Evolutionary conservation across 2,888 invertebrate genomes (phyloP).

Genomic region (Ceramica pisi): DNA sequence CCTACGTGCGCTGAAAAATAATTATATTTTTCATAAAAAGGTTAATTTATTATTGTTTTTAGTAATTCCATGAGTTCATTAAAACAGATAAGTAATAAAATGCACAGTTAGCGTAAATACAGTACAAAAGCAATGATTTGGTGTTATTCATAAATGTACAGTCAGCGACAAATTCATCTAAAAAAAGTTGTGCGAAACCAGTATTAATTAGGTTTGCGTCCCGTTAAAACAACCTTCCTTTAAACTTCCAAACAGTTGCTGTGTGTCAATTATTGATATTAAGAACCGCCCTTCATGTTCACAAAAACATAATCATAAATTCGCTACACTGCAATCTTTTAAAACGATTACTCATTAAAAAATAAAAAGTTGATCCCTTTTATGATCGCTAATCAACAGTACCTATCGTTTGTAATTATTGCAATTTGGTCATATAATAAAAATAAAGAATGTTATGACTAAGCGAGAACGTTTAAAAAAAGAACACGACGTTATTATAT

Average conservation of each 20-base stretch:
- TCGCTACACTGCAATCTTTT: slow-evolving; percentile 22
- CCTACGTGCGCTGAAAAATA: slow-evolving; percentile 78
- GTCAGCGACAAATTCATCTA: background rate
- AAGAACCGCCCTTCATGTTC: slow-evolving; percentile 1
- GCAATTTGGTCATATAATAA: slow-evolving; percentile 29
- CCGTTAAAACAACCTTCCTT: background rate
- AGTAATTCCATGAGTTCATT: background rate
- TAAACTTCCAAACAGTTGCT: too few relatives aligned
- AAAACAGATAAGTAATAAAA: background rate
- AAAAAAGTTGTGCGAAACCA: background rate
- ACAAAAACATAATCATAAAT: slow-evolving; percentile 34
- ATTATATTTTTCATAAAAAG: background rate
- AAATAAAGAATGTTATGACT: slow-evolving; percentile 17
- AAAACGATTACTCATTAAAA: slow-evolving; percentile 31
- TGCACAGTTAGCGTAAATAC: too few relatives aligned
- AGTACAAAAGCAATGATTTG: background rate
- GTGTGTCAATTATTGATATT: slow-evolving; percentile 35
- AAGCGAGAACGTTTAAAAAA: slow-evolving; percentile 14
- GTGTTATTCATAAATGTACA: background rate
- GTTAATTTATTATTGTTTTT: background rate
- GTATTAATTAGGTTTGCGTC: background rate
- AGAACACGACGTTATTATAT: slow-evolving; percentile 13
- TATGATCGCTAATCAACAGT: slow-evolving; percentile 42
- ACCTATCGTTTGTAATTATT: slow-evolving; percentile 25
- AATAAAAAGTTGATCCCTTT: slow-evolving; percentile 44